These are phyloP conservation scores for Megalops atlanticus DNA, from an alignment of 2,113 vertebrate genomes.

Conservation along the genomic window DNA sequence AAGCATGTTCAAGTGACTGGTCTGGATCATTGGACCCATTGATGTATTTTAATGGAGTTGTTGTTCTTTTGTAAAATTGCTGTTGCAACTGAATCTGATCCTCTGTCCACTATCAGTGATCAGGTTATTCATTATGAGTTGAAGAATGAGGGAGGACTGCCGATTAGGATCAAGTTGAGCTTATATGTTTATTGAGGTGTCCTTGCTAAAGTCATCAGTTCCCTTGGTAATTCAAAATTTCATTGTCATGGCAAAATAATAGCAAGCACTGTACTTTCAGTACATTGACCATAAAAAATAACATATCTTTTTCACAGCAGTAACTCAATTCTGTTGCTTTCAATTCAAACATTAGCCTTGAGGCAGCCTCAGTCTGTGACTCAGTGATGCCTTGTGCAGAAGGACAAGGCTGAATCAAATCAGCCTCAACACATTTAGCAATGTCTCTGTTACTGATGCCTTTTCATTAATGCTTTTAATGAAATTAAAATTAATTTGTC, in stretches of 20 bases:
- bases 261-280: background rate
- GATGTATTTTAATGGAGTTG: too few species aligned
- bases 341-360: background rate
- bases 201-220: background rate
- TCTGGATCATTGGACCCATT: too few species aligned
- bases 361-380: background rate
- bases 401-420: background rate
- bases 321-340: slow-evolving; percentile 1
- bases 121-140: too few species aligned
- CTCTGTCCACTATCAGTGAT: too few species aligned
- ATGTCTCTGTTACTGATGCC: background rate
- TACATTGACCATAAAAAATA: background rate
- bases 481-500: too few species aligned
- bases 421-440: background rate
- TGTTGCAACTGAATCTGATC: too few species aligned
- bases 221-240: background rate
- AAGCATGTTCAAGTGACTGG: too few species aligned
- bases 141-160: background rate
- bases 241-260: background rate
- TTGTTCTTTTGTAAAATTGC: too few species aligned
- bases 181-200: background rate
- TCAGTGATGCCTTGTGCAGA: background rate
- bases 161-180: background rate
- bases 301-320: background rate
- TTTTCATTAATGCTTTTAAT: background rate